Conservation (phyloP, 2,113 vertebrate species). For the Leuciscus idus region DNA sequence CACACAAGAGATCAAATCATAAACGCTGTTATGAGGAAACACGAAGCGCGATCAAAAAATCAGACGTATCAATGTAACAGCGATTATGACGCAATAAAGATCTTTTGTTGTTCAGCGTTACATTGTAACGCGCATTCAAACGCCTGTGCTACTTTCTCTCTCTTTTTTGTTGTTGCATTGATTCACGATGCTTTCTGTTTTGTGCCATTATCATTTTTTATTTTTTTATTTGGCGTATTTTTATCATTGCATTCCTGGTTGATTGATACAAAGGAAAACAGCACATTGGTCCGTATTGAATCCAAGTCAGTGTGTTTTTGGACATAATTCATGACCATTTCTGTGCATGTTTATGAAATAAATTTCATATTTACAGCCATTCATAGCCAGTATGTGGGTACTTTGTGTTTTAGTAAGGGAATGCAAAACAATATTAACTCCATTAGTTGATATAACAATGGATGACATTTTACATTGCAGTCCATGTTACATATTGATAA, state of each 20-base stretch:
- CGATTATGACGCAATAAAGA: slow-evolving; percentile 35
- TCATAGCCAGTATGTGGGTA: not conserved
- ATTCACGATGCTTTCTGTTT: not conserved
- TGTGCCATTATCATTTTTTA: not conserved
- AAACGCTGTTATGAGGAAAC: not conserved
- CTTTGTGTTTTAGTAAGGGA: not conserved
- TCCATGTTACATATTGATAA: not conserved
- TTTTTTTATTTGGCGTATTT: not conserved
- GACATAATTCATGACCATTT: not conserved
- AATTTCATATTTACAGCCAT: not conserved
- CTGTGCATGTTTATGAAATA: not conserved
- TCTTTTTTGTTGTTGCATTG: not conserved
- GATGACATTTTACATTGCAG: not conserved
- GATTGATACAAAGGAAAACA: slow-evolving; percentile 15
- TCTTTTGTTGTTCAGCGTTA: slow-evolving; percentile 33
- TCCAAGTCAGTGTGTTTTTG: not conserved
- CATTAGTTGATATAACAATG: slow-evolving; percentile 4
- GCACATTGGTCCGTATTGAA: not conserved
- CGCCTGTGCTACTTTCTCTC: slow-evolving; percentile 19
- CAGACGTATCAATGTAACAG: slow-evolving; percentile 27
- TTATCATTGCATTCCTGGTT: not conserved
- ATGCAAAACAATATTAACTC: not conserved
- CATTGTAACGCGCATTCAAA: slow-evolving; percentile 1
- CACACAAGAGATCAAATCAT: not conserved
- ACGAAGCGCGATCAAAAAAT: slow-evolving; percentile 9